A percentile compares a stretch with the other conserved stretches of the same genome.
Conservation (phyloP, 2,888 invertebrate species). For the Bimastos eiseni region DNA sequence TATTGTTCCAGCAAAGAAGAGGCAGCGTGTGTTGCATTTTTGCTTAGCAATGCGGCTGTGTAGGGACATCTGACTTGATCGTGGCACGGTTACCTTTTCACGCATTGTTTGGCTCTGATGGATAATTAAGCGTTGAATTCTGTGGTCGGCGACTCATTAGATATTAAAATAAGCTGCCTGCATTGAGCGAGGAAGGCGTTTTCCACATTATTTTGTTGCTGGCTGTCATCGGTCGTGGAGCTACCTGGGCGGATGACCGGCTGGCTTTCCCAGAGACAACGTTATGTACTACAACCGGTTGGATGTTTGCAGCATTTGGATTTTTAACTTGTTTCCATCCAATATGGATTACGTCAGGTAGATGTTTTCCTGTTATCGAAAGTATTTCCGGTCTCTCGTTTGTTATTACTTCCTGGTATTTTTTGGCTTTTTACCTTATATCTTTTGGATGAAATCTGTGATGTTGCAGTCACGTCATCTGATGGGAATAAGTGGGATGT, state of each 20-base stretch:
- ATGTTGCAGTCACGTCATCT: neutral
- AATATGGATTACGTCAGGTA: neutral
- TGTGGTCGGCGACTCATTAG: neutral
- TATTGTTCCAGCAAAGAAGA: neutral
- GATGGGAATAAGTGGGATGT: neutral
- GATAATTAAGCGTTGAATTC: neutral
- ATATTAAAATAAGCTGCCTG: neutral
- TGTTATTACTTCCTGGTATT: conserved; percentile 17
- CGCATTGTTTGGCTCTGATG: neutral
- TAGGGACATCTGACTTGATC: neutral
- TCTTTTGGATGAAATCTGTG: neutral
- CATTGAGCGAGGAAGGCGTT: neutral
- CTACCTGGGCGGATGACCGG: neutral
- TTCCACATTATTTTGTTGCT: neutral
- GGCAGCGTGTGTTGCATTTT: neutral
- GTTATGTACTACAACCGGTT: neutral
- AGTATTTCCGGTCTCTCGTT: neutral
- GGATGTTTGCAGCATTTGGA: neutral
- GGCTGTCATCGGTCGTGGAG: neutral
- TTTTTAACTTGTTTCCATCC: neutral
- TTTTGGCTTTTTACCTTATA: neutral
- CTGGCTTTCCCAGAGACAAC: neutral
- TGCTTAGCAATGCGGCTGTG: neutral
- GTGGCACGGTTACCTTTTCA: neutral
- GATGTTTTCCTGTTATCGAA: neutral